Conservation (phyloP, 2,888 invertebrate species). For the Vesta saturnalis region DNA sequence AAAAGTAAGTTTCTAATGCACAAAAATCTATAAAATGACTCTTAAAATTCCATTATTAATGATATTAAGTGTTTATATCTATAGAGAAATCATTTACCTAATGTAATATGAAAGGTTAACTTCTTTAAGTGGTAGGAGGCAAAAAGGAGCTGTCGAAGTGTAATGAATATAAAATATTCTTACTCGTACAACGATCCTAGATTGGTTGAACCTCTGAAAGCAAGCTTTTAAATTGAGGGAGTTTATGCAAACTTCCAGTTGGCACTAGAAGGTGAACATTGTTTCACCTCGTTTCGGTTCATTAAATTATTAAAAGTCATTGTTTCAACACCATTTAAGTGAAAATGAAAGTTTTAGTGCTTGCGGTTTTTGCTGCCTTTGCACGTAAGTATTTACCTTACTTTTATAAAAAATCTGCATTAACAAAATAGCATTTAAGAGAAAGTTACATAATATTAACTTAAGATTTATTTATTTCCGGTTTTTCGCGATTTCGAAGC, state of each 20-base stretch:
- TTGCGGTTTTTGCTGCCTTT: conserved; percentile 24
- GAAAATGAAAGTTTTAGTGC: conserved; percentile 37
- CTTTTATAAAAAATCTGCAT: background rate
- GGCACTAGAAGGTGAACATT: conserved; percentile 50
- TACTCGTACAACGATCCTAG: conserved; percentile 32
- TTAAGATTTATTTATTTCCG: background rate
- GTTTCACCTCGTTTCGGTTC: conserved; percentile 47
- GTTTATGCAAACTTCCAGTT: conserved; percentile 51
- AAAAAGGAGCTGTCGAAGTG: conserved; percentile 35
- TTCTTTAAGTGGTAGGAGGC: conserved; percentile 36
- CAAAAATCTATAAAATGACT: background rate
- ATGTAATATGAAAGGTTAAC: conserved; percentile 36
- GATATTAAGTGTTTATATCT: conserved; percentile 7
- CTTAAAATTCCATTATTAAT: background rate
- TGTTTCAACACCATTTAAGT: conserved; percentile 28
- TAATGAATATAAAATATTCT: conserved; percentile 35
- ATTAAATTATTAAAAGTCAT: conserved; percentile 37
- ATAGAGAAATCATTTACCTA: conserved; percentile 29
- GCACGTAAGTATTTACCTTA: conserved; percentile 34
- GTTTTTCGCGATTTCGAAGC: background rate
- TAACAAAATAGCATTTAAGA: background rate
- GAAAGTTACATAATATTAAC: conserved; percentile 9
- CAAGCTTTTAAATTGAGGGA: conserved; percentile 57
- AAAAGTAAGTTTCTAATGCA: background rate
- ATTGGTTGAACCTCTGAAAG: conserved; percentile 41